Base-by-base conservation (phyloP, 2,888 invertebrate species). In the Nymphalis polychloros region DNA sequence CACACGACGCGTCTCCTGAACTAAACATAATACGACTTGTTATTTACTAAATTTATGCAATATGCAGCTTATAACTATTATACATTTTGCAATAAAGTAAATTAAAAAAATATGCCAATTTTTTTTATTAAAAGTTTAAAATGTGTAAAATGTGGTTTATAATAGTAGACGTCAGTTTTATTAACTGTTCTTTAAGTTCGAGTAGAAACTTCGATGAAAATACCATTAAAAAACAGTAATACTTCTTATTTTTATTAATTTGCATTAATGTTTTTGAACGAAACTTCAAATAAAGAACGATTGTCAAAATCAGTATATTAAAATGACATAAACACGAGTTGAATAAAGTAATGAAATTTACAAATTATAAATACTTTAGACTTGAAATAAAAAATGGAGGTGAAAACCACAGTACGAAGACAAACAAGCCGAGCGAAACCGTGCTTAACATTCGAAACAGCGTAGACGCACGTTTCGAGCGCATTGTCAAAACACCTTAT, bases 401-500 rank as follows among this genome's bases (percentile, higher is more conserved):
- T 55, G 53, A 55, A 52, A 70, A 67, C 72, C 73, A 69, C 75
- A 80, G 78, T 77, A 80, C 77, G 76, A 84, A 84, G 83, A 87
- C 81, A 87, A 84, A 85, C 75, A 84, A 78, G 72, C 77, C 78
- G 73, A 78, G 76, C 78, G 78, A 78, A 84, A 84, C 86, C 89
- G 86, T 87, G 88, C 81, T 87, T 90, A 90, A 92, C 88, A 88
- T 83, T 85, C 86, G 84, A 83, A 89, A 84, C 88, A 75, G 81
- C 80, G 79, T 77, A 77, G 78, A 82, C 90, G 84, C 92, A 92
- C 92, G 91, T 92, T 83, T 85, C 82, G 74, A 73, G 71, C 77
- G 83, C 85, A 90, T 92, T 92, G 92, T 92, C 91, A 91, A 88
- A 92, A 92, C 89, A 91, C 84, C 88, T 87, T 87, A 87, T 87